phyloP scores from a whole-genome alignment of 1,140 invertebrate genomes.

The Zaprionus tsacasi region DNA sequence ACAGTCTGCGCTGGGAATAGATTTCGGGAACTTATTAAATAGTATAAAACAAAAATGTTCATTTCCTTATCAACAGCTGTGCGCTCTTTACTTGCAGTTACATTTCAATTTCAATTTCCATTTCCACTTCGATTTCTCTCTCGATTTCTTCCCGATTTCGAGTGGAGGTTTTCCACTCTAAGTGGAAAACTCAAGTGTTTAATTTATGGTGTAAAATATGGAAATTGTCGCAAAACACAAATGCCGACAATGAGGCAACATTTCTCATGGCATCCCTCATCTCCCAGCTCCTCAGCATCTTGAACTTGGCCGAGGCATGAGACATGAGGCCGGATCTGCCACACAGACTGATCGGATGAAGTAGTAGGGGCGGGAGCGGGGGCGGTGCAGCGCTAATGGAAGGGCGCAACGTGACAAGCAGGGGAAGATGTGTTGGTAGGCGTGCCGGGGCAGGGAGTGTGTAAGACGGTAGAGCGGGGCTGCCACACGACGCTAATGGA shows the following conservation, averaged over 20 bases:
- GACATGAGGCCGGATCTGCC: conserved; percentile 44
- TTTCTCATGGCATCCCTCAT: conserved; percentile 51
- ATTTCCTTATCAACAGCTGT: conserved; percentile 68
- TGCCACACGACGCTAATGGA: conserved; percentile 78
- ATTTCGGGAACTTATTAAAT: conserved; percentile 58
- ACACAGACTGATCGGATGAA: conserved; percentile 67
- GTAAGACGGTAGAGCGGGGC: conserved; percentile 8
- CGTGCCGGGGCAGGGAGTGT: conserved; percentile 7
- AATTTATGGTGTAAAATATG: conserved; percentile 80
- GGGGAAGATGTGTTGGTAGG: neutral
- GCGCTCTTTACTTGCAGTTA: conserved; percentile 46
- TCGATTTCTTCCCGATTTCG: neutral
- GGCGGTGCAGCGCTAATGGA: conserved; percentile 57
- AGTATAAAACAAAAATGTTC: conserved; percentile 29
- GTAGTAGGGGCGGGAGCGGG: conserved; percentile 44
- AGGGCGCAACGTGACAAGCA: conserved; percentile 62
- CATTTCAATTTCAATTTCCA: conserved; percentile 36
- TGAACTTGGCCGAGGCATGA: conserved; percentile 53
- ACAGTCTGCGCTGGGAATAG: conserved; percentile 34
- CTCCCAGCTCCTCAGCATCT: conserved; percentile 20
- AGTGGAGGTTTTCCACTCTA: conserved; percentile 38
- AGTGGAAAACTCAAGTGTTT: conserved; percentile 68
- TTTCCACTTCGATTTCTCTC: conserved; percentile 13
- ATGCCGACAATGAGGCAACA: conserved; percentile 74
- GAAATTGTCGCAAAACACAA: conserved; percentile 68